These are phyloP conservation scores for Dolichallabes microphthalmus DNA, from an alignment of 2,113 vertebrate genomes.

Conservation along the genomic window DNA sequence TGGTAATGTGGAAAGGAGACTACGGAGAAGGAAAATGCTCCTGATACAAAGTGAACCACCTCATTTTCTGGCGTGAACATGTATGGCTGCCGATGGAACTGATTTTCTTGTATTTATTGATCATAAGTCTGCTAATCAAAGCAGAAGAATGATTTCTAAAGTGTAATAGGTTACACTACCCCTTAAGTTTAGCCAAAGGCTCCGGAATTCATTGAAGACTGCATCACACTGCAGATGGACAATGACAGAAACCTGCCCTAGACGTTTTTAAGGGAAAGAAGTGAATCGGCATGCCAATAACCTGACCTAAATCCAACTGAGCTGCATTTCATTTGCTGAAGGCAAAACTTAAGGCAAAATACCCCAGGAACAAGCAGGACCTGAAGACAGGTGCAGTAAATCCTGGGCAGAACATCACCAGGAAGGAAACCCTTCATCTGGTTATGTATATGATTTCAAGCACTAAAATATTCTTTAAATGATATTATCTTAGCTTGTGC, in stretches of 20 bases:
- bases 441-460: background rate
- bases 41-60: background rate
- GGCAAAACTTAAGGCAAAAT: background rate
- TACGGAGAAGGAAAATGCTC: background rate
- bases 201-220: background rate
- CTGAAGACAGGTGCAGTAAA: background rate
- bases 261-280: background rate
- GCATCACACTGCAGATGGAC: background rate
- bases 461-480: background rate
- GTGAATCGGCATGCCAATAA: background rate
- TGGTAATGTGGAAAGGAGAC: background rate
- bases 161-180: background rate
- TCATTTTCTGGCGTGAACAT: background rate
- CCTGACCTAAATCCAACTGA: background rate
- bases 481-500: background rate
- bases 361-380: background rate
- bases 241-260: background rate
- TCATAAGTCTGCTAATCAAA: background rate
- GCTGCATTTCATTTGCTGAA: background rate
- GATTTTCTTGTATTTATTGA: background rate
- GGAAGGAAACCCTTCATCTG: background rate
- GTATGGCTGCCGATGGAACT: background rate
- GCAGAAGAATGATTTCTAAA: background rate
- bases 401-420: background rate
- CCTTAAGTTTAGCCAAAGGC: background rate